Evolutionary conservation across 2,888 invertebrate species (phyloP).

Genomic region (Ectobius pallidus): DNA sequence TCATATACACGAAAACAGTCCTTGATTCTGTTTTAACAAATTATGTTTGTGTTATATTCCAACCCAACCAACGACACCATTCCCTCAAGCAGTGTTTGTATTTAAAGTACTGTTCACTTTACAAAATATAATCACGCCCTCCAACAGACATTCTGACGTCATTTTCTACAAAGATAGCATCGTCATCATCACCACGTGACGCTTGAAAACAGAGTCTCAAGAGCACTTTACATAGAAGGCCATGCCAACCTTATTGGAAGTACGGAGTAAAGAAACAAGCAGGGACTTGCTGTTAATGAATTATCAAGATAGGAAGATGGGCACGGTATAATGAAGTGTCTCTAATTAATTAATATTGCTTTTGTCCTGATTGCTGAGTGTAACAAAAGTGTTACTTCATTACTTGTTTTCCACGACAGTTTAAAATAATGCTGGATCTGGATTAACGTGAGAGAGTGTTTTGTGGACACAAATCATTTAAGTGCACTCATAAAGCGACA

Average conservation of each 20-base stretch:
- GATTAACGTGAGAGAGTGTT: too few relatives aligned
- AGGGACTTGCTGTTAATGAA: conserved; percentile 7
- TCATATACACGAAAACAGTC: background rate
- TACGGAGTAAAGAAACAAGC: background rate
- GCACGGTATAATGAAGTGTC: conserved; percentile 4
- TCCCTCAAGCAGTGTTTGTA: background rate
- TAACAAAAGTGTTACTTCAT: too few relatives aligned
- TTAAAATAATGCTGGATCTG: too few relatives aligned
- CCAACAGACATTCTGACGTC: conserved; percentile 20
- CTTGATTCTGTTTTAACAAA: background rate
- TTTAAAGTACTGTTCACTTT: conserved; percentile 14
- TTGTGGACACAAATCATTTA: too few relatives aligned
- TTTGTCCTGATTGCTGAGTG: too few relatives aligned
- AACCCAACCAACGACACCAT: background rate
- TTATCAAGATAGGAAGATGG: conserved; percentile 13
- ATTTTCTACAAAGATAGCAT: conserved; percentile 22
- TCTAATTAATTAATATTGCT: conserved; percentile 24
- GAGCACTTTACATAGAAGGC: conserved; percentile 5
- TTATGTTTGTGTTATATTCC: background rate
- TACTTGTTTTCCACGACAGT: too few relatives aligned
- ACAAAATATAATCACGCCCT: conserved; percentile 27
- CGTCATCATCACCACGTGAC: conserved; percentile 5
- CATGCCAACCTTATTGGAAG: conserved; percentile 8
- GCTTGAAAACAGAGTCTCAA: background rate
- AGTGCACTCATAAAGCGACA: too few relatives aligned